phyloP scores from a whole-genome alignment of 2,888 invertebrate species.

The Gymnosoma rotundatum region DNA sequence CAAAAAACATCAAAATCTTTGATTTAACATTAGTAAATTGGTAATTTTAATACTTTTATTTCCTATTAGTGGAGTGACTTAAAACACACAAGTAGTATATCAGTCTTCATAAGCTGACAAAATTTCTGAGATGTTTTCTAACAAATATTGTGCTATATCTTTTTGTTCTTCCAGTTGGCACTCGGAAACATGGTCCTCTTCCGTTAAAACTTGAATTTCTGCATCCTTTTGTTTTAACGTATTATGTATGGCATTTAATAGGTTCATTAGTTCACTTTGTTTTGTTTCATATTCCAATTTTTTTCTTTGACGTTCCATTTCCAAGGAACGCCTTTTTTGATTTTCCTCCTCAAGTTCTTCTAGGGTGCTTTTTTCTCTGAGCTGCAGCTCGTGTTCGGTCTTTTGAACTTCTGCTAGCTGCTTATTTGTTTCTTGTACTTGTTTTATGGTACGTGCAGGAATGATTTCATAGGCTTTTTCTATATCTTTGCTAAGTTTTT shows the following conservation, averaged over 20 bases:
- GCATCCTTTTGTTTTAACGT: constrained; percentile 43
- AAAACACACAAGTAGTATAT: neutral
- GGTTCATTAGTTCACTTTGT: constrained; percentile 10
- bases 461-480: constrained; percentile 70
- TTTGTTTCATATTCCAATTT: constrained; percentile 30
- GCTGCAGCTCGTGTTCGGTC: constrained; percentile 4
- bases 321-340: constrained; percentile 40
- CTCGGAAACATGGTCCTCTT: constrained; percentile 60
- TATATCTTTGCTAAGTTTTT: constrained; percentile 67
- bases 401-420: constrained; percentile 36
- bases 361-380: constrained; percentile 13
- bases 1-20: no score
- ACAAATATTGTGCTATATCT: constrained; percentile 66
- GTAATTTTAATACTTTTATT: no score
- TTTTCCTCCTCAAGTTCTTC: constrained; percentile 55
- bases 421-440: constrained; percentile 67
- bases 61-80: no score
- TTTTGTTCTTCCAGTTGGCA: constrained; percentile 66
- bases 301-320: constrained; percentile 31
- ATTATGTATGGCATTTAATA: constrained; percentile 45
- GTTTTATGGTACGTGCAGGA: constrained; percentile 64
- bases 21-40: no score
- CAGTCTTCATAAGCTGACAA: constrained; percentile 26
- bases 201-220: constrained; percentile 2
- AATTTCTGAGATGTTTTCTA: constrained; percentile 61